These are phyloP conservation scores for Sipha maydis DNA, from an alignment of 2,888 invertebrate species.

Conservation along the genomic window DNA sequence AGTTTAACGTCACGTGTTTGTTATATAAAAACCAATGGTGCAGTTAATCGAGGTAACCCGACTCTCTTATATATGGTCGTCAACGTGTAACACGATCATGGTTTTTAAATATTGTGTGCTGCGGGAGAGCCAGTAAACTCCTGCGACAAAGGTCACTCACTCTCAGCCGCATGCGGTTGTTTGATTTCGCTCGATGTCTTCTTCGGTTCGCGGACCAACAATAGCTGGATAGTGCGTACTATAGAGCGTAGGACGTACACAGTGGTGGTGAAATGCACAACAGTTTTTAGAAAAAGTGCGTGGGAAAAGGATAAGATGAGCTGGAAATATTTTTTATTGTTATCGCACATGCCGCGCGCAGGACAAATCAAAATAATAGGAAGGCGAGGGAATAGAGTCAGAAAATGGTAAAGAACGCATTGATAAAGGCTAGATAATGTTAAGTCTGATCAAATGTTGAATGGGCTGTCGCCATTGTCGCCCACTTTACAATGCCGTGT, in stretches of 20 bases:
- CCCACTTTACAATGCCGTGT: neutral
- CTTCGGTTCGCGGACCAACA: neutral
- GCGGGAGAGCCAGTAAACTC: neutral
- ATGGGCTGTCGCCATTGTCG: neutral
- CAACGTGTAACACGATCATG: conserved; percentile 38
- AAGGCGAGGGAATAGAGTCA: neutral
- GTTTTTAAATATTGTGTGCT: conserved; percentile 29
- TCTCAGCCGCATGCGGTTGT: neutral
- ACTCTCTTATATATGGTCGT: conserved; percentile 2
- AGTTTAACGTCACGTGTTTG: conserved; percentile 1
- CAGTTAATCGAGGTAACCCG: conserved; percentile 31
- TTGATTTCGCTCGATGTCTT: conserved; percentile 22
- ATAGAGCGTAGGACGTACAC: neutral
- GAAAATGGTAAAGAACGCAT: neutral
- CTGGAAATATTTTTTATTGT: conserved; percentile 9
- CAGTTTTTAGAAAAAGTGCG: neutral
- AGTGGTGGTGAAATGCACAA: neutral
- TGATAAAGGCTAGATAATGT: conserved; percentile 21
- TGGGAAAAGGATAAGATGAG: neutral
- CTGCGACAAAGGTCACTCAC: neutral
- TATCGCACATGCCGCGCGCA: neutral
- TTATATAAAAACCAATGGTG: neutral
- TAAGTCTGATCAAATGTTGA: neutral
- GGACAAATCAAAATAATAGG: conserved; percentile 13
- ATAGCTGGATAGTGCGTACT: neutral